phyloP scores from a whole-genome alignment of 2,888 invertebrate species.

The Agrochola macilenta region DNA sequence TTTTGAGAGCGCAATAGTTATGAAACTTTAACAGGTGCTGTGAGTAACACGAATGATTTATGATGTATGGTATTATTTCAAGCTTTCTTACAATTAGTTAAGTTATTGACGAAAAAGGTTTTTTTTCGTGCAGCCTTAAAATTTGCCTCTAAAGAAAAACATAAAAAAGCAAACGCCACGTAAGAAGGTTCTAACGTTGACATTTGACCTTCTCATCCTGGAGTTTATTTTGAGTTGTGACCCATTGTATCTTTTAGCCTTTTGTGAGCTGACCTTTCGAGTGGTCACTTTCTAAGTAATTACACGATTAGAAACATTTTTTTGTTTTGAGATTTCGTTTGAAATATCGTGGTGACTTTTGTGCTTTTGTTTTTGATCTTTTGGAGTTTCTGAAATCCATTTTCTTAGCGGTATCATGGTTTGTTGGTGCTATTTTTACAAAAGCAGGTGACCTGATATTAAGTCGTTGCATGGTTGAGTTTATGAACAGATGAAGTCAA shows the following conservation, averaged over 20 bases:
- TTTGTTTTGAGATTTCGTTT: constrained; percentile 18
- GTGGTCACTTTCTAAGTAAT: constrained; percentile 45
- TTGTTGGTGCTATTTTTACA: background rate
- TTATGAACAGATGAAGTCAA: background rate
- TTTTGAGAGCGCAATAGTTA: too few species aligned
- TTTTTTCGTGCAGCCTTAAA: too few species aligned
- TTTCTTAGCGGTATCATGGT: background rate
- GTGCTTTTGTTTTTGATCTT: constrained; percentile 3
- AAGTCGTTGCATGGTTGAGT: background rate
- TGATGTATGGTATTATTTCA: too few species aligned
- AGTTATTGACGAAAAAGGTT: too few species aligned
- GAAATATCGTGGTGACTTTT: constrained; percentile 17
- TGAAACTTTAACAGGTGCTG: too few species aligned
- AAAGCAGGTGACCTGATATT: background rate
- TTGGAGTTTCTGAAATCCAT: background rate
- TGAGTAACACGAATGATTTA: too few species aligned
- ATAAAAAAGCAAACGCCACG: background rate
- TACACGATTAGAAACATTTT: constrained; percentile 35
- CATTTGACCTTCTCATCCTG: constrained; percentile 27
- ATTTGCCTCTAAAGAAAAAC: too few species aligned
- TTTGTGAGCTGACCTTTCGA: constrained; percentile 35
- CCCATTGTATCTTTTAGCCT: constrained; percentile 34
- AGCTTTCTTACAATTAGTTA: too few species aligned
- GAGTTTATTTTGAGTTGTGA: constrained; percentile 27
- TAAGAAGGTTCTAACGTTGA: constrained; percentile 7